phyloP scores from a whole-genome alignment of 2,888 invertebrate genomes.

The Rhingia rostrata region DNA sequence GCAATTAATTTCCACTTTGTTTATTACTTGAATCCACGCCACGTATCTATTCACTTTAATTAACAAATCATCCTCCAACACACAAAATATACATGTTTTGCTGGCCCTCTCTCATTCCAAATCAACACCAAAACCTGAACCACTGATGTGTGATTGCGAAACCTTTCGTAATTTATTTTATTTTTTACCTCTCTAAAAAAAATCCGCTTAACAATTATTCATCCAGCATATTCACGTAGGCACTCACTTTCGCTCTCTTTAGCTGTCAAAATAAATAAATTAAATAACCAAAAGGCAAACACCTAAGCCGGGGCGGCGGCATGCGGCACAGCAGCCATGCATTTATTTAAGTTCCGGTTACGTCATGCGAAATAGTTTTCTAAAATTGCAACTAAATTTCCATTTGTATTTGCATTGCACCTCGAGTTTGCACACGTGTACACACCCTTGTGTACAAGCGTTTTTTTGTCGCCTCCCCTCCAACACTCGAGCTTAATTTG shows the following conservation, averaged over 20 bases:
- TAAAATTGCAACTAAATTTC: constrained; percentile 38
- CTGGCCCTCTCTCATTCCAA: not conserved
- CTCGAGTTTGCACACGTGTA: constrained; percentile 4
- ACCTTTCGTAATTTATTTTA: not conserved
- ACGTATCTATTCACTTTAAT: too few relatives aligned
- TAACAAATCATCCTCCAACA: not conserved
- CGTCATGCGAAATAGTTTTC: constrained; percentile 22
- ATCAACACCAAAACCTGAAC: constrained; percentile 1
- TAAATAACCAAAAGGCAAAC: constrained; percentile 38
- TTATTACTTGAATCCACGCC: too few relatives aligned
- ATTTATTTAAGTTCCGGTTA: constrained; percentile 35
- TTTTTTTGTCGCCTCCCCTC: not conserved
- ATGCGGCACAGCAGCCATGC: not conserved
- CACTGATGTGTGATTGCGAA: constrained; percentile 10
- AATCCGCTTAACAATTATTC: constrained; percentile 2
- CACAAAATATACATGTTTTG: not conserved
- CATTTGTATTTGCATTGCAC: constrained; percentile 41
- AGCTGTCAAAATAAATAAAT: constrained; percentile 31
- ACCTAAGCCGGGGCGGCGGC: not conserved
- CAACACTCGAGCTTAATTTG: constrained; percentile 6
- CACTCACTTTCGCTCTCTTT: constrained; percentile 42
- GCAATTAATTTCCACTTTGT: not conserved
- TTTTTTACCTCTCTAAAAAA: not conserved
- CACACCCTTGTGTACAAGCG: not conserved
- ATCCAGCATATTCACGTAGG: constrained; percentile 1